Percentiles rank a stretch among this genome's conserved stretches.
phyloP scores from a whole-genome alignment of 2,113 vertebrate genomes.

The Laticauda laticaudata region DNA sequence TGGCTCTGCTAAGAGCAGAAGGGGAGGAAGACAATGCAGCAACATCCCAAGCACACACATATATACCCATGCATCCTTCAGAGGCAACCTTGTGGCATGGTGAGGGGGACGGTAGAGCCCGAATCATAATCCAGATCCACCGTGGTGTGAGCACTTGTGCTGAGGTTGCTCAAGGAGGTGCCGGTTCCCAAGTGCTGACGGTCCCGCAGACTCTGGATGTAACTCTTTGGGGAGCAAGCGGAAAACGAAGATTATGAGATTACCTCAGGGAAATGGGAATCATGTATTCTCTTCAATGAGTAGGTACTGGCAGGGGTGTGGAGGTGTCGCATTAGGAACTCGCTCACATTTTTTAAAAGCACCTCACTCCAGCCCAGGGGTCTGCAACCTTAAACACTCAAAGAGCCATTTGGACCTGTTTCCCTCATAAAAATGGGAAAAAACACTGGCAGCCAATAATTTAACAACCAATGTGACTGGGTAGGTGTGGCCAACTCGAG shows the following conservation, averaged over 20 bases:
- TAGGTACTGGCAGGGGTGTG: not conserved
- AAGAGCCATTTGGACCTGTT: no score
- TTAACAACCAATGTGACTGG: no score
- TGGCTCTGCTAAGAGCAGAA: constrained; percentile 35
- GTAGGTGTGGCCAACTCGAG: no score
- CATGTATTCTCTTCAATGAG: not conserved
- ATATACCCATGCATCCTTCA: constrained; percentile 46
- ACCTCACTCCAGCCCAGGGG: not conserved
- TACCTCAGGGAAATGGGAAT: not conserved
- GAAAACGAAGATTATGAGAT: not conserved
- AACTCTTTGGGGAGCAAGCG: constrained; percentile 71
- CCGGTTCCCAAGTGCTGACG: constrained; percentile 75
- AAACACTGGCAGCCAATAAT: no score
- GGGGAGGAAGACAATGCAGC: not conserved
- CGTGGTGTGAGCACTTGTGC: constrained; percentile 70
- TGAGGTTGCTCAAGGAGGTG: constrained; percentile 76
- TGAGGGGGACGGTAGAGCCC: constrained; percentile 80
- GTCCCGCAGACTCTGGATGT: constrained; percentile 86
- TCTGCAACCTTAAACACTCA: no score
- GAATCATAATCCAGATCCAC: constrained; percentile 83
- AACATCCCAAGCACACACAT: not conserved
- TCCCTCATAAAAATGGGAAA: no score
- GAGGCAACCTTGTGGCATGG: constrained; percentile 69
- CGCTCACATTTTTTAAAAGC: not conserved
- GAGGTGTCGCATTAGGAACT: not conserved